Evolutionary conservation across 2,888 invertebrate genomes (phyloP).

Genomic region (Pilophorus perplexus): DNA sequence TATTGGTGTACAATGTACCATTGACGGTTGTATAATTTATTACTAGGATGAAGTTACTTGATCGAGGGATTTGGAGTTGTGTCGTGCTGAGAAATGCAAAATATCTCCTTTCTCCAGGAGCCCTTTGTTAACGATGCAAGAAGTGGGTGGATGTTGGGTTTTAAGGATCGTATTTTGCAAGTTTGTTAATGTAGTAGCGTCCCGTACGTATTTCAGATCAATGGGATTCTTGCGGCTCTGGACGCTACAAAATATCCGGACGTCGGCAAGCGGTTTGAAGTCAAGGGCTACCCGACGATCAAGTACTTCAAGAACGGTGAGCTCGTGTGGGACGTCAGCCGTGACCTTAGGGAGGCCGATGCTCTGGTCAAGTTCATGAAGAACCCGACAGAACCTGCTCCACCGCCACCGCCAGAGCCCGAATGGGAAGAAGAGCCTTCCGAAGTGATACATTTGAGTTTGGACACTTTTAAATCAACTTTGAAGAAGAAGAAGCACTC

Average conservation of each 20-base stretch:
- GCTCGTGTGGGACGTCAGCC: constrained; percentile 70
- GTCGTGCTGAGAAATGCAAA: too few species aligned
- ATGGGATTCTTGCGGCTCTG: constrained; percentile 75
- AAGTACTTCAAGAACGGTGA: constrained; percentile 76
- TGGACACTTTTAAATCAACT: constrained; percentile 68
- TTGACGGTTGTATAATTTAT: too few species aligned
- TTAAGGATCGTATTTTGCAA: too few species aligned
- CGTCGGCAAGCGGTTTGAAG: constrained; percentile 66
- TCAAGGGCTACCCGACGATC: constrained; percentile 76
- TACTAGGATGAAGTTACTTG: too few species aligned
- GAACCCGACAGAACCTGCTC: constrained; percentile 74
- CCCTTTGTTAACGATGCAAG: too few species aligned
- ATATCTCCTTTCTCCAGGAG: too few species aligned
- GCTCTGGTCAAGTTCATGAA: constrained; percentile 81
- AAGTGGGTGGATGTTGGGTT: too few species aligned
- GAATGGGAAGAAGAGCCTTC: constrained; percentile 75
- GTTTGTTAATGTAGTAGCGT: too few species aligned
- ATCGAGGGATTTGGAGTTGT: too few species aligned
- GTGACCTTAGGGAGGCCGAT: constrained; percentile 71
- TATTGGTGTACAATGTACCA: too few species aligned
- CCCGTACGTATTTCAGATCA: too few species aligned
- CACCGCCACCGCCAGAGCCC: constrained; percentile 77
- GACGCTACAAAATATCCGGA: constrained; percentile 77
- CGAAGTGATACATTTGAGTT: constrained; percentile 72
- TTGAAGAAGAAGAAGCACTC: constrained; percentile 84